Percentiles rank a stretch among this genome's conserved stretches.
These are phyloP conservation scores for Zygothrica quintamaculata DNA, from an alignment of 2,888 invertebrate genomes.

Conservation along the genomic window DNA sequence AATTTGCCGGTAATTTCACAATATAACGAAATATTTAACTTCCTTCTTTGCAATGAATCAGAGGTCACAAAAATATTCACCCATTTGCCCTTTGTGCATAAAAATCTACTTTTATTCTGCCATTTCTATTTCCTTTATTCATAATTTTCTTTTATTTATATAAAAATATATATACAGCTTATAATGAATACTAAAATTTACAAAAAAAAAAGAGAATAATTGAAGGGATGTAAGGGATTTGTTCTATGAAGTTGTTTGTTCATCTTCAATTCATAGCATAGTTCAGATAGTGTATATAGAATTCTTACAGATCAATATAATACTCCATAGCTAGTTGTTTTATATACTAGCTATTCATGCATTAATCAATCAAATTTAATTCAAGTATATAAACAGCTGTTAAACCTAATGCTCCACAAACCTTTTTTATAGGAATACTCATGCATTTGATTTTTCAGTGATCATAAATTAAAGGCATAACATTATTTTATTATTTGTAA, in stretches of 20 bases:
- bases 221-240: no score
- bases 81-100: background rate
- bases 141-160: no score
- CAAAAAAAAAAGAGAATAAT: no score
- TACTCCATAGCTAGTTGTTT: background rate
- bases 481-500: no score
- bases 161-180: no score
- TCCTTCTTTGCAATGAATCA: constrained; percentile 6
- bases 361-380: no score
- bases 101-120: constrained; percentile 25
- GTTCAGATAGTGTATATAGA: no score
- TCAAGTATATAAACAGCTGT: background rate
- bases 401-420: constrained; percentile 32
- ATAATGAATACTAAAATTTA: no score
- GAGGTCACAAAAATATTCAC: constrained; percentile 3
- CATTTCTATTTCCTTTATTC: no score
- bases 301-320: background rate
- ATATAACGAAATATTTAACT: constrained; percentile 34
- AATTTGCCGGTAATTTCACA: constrained; percentile 37
- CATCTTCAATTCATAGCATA: no score
- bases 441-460: constrained; percentile 22
- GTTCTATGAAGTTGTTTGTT: background rate
- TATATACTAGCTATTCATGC: background rate
- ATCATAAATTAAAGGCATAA: background rate
- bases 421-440: constrained; percentile 8